phyloP scores from a whole-genome alignment of 2,113 vertebrate genomes.

The Zosterops hypoxanthus region DNA sequence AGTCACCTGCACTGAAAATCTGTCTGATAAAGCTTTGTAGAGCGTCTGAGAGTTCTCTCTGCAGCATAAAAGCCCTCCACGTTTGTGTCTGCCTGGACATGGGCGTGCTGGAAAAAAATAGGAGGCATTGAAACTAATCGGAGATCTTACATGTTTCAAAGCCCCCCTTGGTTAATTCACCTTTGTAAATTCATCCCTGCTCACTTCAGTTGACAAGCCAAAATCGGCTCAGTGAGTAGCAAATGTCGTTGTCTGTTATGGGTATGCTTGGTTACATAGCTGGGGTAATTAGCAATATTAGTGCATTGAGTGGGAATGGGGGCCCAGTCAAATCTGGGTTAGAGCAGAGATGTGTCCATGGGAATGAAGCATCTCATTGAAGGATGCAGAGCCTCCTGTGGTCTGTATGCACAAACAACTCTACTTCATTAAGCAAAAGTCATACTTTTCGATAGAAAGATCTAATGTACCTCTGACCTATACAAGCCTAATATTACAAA shows the following conservation, averaged over 20 bases:
- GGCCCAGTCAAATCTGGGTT: neutral
- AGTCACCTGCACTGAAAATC: fast-evolving
- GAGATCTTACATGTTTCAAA: neutral
- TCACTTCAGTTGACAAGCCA: neutral
- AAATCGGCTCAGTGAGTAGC: neutral
- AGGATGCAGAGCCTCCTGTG: neutral
- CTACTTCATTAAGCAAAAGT: neutral
- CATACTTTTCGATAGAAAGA: neutral
- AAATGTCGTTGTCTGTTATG: neutral
- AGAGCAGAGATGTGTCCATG: fast-evolving
- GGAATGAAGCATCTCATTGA: fast-evolving
- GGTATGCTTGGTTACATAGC: neutral
- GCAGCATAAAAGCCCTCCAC: fast-evolving
- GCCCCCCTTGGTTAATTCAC: neutral
- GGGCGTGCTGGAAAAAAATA: neutral
- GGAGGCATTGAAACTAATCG: neutral
- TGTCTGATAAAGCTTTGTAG: neutral
- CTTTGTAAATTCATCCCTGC: neutral
- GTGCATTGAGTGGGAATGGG: neutral
- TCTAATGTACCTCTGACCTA: neutral
- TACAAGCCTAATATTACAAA: neutral
- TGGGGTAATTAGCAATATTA: neutral
- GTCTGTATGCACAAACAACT: neutral
- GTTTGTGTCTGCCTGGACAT: fast-evolving
- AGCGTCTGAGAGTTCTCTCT: too few relatives aligned